phyloP scores from a whole-genome alignment of 2,888 invertebrate genomes.

The Ptychoptera albimana region DNA sequence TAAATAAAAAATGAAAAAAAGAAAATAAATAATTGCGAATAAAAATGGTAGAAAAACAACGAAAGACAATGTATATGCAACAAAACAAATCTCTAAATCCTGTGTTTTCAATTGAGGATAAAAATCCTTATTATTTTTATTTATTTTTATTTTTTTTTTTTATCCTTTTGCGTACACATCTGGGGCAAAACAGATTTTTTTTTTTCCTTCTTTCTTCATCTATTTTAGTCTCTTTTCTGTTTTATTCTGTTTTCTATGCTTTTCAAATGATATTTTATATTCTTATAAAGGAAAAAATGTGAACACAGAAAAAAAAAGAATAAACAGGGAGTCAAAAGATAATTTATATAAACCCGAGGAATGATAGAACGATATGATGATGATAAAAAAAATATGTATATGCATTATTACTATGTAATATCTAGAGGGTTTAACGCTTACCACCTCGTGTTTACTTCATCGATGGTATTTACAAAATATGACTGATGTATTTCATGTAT shows the following conservation, averaged over 20 bases:
- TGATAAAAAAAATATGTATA: too few relatives aligned
- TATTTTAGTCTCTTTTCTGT: not conserved
- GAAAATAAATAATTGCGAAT: too few relatives aligned
- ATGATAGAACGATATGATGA: too few relatives aligned
- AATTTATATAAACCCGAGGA: too few relatives aligned
- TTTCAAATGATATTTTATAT: constrained; percentile 1
- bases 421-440: not conserved
- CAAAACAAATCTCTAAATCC: constrained; percentile 4
- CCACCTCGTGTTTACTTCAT: constrained; percentile 4
- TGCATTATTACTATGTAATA: too few relatives aligned
- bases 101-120: constrained; percentile 5
- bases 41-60: too few relatives aligned
- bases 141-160: not conserved
- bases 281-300: not conserved
- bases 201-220: not conserved
- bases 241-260: not conserved
- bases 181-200: not conserved
- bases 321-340: not conserved
- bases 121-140: constrained; percentile 1
- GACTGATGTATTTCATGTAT: not conserved
- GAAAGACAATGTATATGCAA: too few relatives aligned
- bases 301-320: not conserved
- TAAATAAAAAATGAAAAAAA: too few relatives aligned
- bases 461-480: constrained; percentile 3
- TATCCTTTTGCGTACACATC: constrained; percentile 1